Percentiles rank a stretch among this genome's conserved stretches.
Conservation (phyloP, 1,140 invertebrate genomes). For the Caenorhabditis latens region DNA sequence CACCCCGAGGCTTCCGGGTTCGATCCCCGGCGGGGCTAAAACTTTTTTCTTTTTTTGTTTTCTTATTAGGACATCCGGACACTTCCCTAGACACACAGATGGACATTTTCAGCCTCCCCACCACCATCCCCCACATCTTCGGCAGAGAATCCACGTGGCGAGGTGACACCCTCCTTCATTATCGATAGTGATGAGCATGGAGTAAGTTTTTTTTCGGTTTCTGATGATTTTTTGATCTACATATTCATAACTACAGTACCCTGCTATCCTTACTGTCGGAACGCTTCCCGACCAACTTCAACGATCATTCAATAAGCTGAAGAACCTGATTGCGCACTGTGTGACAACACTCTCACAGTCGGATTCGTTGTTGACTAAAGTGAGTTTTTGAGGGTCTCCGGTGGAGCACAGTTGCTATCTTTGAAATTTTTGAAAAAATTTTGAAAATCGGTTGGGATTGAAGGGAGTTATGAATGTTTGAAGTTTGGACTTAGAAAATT, state of each 20-base stretch:
- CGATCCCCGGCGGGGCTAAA: too few relatives aligned
- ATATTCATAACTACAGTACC: conserved; percentile 57
- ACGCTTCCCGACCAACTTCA: conserved; percentile 69
- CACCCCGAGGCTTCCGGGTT: too few relatives aligned
- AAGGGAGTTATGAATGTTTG: too few relatives aligned
- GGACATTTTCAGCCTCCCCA: conserved; percentile 68
- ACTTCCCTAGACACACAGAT: background rate
- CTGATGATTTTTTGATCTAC: background rate
- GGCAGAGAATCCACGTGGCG: conserved; percentile 23
- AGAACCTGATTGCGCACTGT: conserved; percentile 72
- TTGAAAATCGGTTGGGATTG: background rate
- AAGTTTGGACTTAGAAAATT: too few relatives aligned
- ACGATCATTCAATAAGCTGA: conserved; percentile 71
- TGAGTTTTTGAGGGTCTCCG: conserved; percentile 68
- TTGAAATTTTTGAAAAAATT: background rate
- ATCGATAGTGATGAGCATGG: conserved; percentile 65
- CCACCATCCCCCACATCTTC: conserved; percentile 60
- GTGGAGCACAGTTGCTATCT: conserved; percentile 63
- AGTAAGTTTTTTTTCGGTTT: conserved; percentile 18
- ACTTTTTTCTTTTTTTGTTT: too few relatives aligned
- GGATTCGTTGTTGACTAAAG: conserved; percentile 66
- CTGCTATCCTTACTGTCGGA: conserved; percentile 64
- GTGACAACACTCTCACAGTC: conserved; percentile 71
- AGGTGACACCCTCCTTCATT: conserved; percentile 65
- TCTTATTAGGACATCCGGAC: too few relatives aligned